phyloP scores from a whole-genome alignment of 2,797 vertebrate genomes.

The Balearica regulorum region DNA sequence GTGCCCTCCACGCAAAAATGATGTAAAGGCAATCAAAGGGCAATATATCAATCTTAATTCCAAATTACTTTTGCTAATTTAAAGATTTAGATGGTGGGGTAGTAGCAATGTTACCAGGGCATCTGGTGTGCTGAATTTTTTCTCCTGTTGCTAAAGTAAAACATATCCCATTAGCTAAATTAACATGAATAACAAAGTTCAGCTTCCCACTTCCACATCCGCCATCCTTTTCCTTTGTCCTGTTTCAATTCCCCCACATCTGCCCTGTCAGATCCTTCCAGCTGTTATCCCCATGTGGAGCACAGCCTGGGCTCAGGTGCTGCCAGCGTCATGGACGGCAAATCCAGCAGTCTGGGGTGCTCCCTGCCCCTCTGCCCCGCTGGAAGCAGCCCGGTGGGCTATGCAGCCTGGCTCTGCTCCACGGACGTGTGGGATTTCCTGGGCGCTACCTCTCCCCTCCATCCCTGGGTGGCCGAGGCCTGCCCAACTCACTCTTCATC shows the following conservation, averaged over 20 bases:
- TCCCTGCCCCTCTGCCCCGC: background rate
- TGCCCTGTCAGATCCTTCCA: background rate
- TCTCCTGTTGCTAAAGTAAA: background rate
- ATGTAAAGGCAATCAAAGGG: background rate
- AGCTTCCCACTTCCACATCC: background rate
- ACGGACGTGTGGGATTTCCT: background rate
- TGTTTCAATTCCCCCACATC: fast-evolving
- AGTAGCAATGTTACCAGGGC: background rate
- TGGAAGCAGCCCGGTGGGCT: background rate
- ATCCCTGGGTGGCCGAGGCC: background rate
- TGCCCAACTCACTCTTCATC: background rate
- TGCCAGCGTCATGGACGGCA: fast-evolving
- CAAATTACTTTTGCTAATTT: background rate
- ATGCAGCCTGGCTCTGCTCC: background rate
- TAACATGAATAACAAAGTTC: background rate
- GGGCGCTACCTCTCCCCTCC: background rate
- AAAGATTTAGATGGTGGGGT: background rate
- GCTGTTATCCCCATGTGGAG: background rate
- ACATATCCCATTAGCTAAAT: background rate
- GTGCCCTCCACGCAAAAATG: background rate
- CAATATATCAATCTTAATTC: background rate
- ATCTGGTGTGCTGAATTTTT: background rate
- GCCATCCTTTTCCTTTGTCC: background rate
- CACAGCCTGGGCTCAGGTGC: background rate
- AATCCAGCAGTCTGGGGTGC: background rate